Conservation (phyloP, 2,888 invertebrate genomes). For the Cacoxenus indagator region DNA sequence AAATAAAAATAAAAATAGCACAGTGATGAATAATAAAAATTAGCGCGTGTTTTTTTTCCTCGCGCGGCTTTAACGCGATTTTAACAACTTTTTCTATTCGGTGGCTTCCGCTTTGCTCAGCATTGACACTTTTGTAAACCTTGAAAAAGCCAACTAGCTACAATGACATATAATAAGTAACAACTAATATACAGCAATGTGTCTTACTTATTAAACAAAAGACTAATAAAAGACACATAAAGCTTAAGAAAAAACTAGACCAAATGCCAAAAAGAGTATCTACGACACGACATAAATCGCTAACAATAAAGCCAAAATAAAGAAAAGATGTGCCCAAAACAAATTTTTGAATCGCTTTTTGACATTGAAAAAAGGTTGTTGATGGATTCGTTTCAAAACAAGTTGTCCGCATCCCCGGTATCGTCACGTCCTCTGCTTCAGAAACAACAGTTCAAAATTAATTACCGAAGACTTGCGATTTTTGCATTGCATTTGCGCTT, state of each 20-base stretch:
- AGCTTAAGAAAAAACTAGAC: not conserved
- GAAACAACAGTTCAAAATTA: not conserved
- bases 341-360: no score
- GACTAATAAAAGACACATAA: constrained; percentile 31
- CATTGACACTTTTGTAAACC: constrained; percentile 38
- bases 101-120: constrained; percentile 30
- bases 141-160: constrained; percentile 27
- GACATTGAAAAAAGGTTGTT: no score
- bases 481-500: not conserved
- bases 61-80: not conserved
- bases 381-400: no score
- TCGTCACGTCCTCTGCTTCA: no score
- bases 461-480: not conserved
- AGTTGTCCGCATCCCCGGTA: no score
- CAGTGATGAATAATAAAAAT: constrained; percentile 23
- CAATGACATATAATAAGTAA: constrained; percentile 19
- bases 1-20: constrained; percentile 28
- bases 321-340: no score
- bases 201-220: constrained; percentile 21
- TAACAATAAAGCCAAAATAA: no score
- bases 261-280: no score
- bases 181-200: constrained; percentile 16
- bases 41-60: not conserved
- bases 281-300: no score
- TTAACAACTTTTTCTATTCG: not conserved